Base-by-base conservation (phyloP, 2,797 vertebrate species). In the Oreochromis grahami region DNA sequence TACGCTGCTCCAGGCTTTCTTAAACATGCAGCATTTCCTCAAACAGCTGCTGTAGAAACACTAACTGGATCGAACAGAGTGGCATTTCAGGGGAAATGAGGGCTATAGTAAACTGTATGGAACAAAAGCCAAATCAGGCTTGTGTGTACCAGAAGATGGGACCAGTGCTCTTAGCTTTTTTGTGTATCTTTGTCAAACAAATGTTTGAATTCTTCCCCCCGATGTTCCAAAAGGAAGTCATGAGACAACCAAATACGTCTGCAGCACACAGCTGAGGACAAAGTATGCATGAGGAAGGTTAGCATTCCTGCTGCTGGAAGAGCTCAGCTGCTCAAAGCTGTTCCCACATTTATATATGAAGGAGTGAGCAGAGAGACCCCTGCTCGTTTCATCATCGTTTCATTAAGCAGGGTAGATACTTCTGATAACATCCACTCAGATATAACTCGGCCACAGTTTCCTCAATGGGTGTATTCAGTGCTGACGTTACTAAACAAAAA, bases 51-150 rank as follows among this genome's bases (percentile, higher is more conserved):
- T 56, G 24, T 26, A 56, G 53, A 56, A 56, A 56, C 53, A 56
- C 24, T 2, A 56, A 8, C 24, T 0, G 53, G 53, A 15, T 2
- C 12, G 3, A 26, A 55, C 53, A 3, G 53, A 56, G 7, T 8
- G 34, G 7, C 15, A 60, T 19, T 63, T 63, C 17, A 63, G 32
- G 29, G 2, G n/a, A 34, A 19, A 60, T 60, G 56, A 36, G 32
- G 5, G 58, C 29, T n/a, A 11, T 17, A 11, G 56, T 1, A 2
- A 34, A 4, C 5, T 3, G 8, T 6, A 2, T 2, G 2, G 0
- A 56, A 56, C 24, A 29, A 17, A 26, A 29, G 55, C 55, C 56
- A 6, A 60, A 19, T 2, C 29, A n/a, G 56, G 32, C 32, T 60
- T 3, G 56, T 19, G 8, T 60, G 21, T 24, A 7, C 5, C 29